phyloP scores from a whole-genome alignment of 2,888 invertebrate species.

The Pristionchus japonicus region DNA sequence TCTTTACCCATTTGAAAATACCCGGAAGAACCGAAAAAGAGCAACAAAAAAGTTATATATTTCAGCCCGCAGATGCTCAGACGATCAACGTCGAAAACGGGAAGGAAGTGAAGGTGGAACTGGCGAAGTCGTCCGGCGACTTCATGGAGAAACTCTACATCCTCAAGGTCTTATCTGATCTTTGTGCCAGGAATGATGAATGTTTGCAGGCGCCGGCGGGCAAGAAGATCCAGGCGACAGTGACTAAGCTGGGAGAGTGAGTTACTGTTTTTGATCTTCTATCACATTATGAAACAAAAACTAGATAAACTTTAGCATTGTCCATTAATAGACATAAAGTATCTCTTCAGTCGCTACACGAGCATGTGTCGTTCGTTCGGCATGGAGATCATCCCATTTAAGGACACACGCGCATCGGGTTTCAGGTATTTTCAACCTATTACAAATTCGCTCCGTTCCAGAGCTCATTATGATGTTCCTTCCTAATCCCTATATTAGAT shows the following conservation, averaged over 20 bases:
- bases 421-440: no score
- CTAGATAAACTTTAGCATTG: neutral
- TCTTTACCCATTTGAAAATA: no score
- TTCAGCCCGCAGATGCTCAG: neutral
- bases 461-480: neutral
- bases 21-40: no score
- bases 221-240: neutral
- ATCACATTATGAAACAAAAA: neutral
- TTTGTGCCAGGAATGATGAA: neutral
- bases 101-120: neutral
- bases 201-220: constrained; percentile 22
- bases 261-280: neutral
- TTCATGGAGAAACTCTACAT: neutral
- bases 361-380: neutral
- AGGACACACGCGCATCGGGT: neutral
- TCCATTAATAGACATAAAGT: no score
- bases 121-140: neutral
- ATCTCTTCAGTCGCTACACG: no score
- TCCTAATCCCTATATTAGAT: neutral
- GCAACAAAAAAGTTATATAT: neutral
- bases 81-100: neutral
- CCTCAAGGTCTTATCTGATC: constrained; percentile 12
- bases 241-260: neutral
- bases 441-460: no score
- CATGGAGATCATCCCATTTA: neutral